Evolutionary conservation across 2,797 vertebrate species (phyloP).

Genomic region (Alectoris magna): DNA sequence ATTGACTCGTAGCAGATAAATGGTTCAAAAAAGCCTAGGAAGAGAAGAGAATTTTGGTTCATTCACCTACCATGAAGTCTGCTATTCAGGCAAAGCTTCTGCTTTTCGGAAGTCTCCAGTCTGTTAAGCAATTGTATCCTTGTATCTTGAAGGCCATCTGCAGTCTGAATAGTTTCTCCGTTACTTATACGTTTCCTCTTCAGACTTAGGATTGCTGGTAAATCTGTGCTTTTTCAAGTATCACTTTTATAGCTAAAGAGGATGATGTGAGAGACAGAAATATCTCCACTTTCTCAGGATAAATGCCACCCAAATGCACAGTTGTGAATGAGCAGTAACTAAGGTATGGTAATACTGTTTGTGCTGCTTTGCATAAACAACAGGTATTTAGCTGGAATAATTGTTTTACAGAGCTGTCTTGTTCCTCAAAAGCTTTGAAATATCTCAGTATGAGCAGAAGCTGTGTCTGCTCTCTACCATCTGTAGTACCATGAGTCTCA

Average conservation of each 20-base stretch:
- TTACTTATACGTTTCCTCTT: neutral
- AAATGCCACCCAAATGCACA: neutral
- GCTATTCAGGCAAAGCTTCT: neutral
- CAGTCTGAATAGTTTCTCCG: neutral
- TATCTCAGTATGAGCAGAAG: neutral
- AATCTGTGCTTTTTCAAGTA: neutral
- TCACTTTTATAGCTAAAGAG: neutral
- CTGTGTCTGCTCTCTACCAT: neutral
- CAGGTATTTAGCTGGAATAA: neutral
- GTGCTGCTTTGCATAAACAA: neutral
- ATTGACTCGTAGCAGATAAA: neutral
- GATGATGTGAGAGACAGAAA: neutral
- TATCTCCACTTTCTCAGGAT: neutral
- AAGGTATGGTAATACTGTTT: neutral
- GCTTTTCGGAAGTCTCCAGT: neutral
- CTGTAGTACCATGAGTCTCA: neutral
- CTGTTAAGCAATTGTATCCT: neutral
- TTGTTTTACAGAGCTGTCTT: neutral
- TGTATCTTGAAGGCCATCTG: neutral
- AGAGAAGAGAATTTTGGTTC: neutral
- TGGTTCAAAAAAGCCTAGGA: neutral
- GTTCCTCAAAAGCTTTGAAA: neutral
- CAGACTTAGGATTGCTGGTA: neutral
- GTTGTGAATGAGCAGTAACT: neutral
- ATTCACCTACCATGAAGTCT: neutral